Percentiles rank a stretch among this genome's conserved stretches.
Conservation (phyloP, 2,113 vertebrate species). For the Egretta garzetta region DNA sequence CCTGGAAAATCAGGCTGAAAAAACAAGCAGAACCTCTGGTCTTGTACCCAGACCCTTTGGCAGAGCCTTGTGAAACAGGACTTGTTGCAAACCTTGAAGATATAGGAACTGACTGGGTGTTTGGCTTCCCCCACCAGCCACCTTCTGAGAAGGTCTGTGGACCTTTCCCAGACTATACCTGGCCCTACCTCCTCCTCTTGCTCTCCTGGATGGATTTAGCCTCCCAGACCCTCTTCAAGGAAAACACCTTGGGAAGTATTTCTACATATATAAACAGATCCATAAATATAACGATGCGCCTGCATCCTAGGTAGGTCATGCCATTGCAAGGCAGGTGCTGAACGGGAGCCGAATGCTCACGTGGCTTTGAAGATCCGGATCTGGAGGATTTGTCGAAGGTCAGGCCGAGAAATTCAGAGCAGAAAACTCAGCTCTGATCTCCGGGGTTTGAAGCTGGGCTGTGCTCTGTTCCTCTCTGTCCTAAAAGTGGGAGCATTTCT, state of each 20-base stretch:
- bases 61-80: background rate
- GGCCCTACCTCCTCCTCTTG: background rate
- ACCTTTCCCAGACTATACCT: background rate
- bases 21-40: background rate
- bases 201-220: background rate
- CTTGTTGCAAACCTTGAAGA: background rate
- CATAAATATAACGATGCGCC: background rate
- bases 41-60: background rate
- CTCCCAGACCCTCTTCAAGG: background rate
- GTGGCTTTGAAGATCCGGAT: background rate
- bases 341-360: background rate
- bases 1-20: background rate
- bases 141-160: background rate
- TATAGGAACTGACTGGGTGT: background rate
- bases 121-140: background rate
- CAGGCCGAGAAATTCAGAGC: background rate
- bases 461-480: background rate
- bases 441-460: background rate
- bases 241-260: background rate
- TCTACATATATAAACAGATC: background rate
- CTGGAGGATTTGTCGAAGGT: background rate
- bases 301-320: background rate
- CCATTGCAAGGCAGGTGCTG: background rate
- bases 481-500: background rate
- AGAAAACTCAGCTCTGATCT: background rate